Base-by-base conservation (phyloP, 2,113 vertebrate genomes). In the Calidris pygmaea region DNA sequence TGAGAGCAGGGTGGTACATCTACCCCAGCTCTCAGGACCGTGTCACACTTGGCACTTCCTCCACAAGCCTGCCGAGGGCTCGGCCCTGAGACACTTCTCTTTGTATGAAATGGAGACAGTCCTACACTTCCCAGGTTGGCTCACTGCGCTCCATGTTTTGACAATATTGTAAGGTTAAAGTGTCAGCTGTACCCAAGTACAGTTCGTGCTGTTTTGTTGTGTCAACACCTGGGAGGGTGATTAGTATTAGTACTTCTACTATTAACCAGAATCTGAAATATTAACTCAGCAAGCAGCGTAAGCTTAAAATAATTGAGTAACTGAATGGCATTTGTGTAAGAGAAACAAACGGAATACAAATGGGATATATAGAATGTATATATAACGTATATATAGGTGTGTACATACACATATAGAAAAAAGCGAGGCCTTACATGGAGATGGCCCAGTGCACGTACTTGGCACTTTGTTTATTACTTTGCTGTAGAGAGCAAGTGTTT, bases 91-190 rank as follows among this genome's bases (percentile, higher is more conserved):
- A 21, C 7, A 43, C 19, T 19, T 52, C 43, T 34, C 24, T 63
- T 50, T 41, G 29, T 26, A 3, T 29, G 10, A 32, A 52, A 53
- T 5, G 2, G 39, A 56, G 47, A 32, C 9, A 29, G 30, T 19
- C 9, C 24, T 70, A 2, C 16, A 3, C 30, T 27, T 30, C 63
- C 9, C 50, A n/a, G 45, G 29, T 15, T 3, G 0, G 20, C 76
- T 76, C 10, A 12, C 0, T 22, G 14, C 0, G 0, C 18, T 41
- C 11, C 11, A 0, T 12, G 20, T 27, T 73, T 45, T 50, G 0
- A 58, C 34, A 89, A 35, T 76, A 32, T 26, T 71, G 8, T 34
- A 17, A 63, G 30, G 68, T 43, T 72, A 24, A 45, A 72, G 10
- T 3, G 20, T 35, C 68, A 68, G 37, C 32, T 52, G 39, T 47